Evolutionary conservation across 2,113 vertebrate genomes (phyloP), one percentile per base, ranked within the genome.

Genomic region (Daboia siamensis): DNA sequence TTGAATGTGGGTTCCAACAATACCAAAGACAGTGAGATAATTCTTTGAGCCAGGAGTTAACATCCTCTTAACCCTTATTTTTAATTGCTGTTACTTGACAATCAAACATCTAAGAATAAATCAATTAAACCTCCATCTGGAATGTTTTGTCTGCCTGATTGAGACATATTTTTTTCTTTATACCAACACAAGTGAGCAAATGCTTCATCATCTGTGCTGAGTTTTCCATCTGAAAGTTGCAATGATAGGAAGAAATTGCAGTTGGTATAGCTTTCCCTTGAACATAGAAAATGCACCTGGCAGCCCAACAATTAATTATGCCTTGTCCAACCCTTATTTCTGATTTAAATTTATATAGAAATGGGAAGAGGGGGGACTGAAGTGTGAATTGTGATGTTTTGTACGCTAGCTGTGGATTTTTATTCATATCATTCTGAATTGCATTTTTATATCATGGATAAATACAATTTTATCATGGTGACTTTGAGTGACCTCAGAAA

Each of bases 401-500:
- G 64, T 51, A 93, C 90, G 85, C 39, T 93, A 90, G 90, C 86
- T 61, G 52, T 55, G 39, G 3, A 91, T 52, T 3, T 89, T 92
- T 57, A 61, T 54, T 91, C 80, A 48, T 29, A 24, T 17, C 46
- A 54, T 33, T 29, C 52, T n/a, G 69, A 54, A 80, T 80, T 64
- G 10, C 26, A 54, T 55, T 93, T 88, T 91, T 94, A 54, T 46
- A 90, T 46, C 59, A 51, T 69, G 89, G 26, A 92, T 90, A 8
- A 64, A 90, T 44, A 57, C 13, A 90, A 3, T 23, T 87, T 48
- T 23, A 21, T 21, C 26, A 5, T 26, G 54, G 59, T 89, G 84
- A 69, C 93, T 94, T 95, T 86, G 91, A 2, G n/a, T 94, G 91
- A 93, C 93, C 94, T 96, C 92, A 92, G 52, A 90, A 57, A 94